Evolutionary conservation across 1,140 invertebrate genomes (phyloP), one percentile per base, ranked within the genome.

Genomic region (Sycophaga agraensis): DNA sequence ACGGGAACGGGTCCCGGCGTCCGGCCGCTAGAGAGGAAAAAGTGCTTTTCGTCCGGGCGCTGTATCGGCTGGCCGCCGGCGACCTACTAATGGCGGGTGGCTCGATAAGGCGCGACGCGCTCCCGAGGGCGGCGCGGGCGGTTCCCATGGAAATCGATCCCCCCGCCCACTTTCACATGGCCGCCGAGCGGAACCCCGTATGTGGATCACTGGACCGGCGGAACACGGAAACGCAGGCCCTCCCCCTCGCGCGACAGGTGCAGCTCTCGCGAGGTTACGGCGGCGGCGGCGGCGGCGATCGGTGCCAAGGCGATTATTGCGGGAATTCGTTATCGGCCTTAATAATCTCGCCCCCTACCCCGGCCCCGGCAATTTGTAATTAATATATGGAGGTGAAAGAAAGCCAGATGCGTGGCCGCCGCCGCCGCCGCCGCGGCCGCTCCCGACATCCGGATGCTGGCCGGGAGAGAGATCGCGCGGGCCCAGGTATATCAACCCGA

Each of bases 151-250:
- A 58, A 54, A 64, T 64, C 56, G 43, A 53, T 50, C 42, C n/a
- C n/a, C n/a, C n/a, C n/a, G n/a, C n/a, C n/a, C 59, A 65, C 64
- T 65, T 65, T 65, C 64, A 65, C 59, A 61, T 60, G 61, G 61
- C 35, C 58, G 49, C 31, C 43, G 49, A 60, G 58, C 59, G 53
- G 57, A 54, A 65, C 56, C 43, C 54, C 55, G 37, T 65, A 66
- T 66, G 59, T 66, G 59, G 64, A 66, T 66, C 60, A 62, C 46
- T 66, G 56, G 64, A 65, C 62, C 54, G 60, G 54, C 50, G 55
- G 64, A 65, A 65, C 59, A 58, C 49, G 64, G 59, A 62, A 66
- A 66, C 51, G 22, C 34, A n/a, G 5, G 4, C 28, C 5, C 28
- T 42, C 35, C 26, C 19, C 28, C 26, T 53, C 26, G 16, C 14